A percentile compares a stretch with the other conserved stretches of the same genome.
Conservation (phyloP, 2,888 invertebrate species). For the Monopis laevigella region DNA sequence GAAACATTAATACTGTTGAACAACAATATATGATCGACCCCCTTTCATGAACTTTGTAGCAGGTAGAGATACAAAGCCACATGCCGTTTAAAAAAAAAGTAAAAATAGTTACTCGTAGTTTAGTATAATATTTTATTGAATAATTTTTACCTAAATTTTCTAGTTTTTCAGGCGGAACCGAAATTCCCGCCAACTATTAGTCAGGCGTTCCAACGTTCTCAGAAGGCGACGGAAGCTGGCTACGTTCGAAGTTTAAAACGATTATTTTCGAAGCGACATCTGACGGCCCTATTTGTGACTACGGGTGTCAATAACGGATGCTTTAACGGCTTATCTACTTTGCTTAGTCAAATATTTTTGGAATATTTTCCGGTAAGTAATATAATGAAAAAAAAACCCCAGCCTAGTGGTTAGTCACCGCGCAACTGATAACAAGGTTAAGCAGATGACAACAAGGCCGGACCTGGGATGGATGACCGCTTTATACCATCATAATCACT, state of each 20-base stretch:
- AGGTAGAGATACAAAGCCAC: too few species aligned
- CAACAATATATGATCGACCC: too few species aligned
- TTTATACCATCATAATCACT: too few species aligned
- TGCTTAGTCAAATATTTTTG: conserved; percentile 55
- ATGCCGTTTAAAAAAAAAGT: too few species aligned
- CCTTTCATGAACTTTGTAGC: too few species aligned
- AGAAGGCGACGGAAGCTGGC: background rate
- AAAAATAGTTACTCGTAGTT: too few species aligned
- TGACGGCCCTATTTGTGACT: conserved; percentile 66
- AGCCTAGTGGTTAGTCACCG: background rate
- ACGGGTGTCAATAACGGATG: conserved; percentile 79
- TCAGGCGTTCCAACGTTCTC: conserved; percentile 39
- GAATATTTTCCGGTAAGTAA: conserved; percentile 44
- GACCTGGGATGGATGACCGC: too few species aligned
- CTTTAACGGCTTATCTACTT: conserved; percentile 75
- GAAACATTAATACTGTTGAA: too few species aligned
- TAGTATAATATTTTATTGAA: too few species aligned
- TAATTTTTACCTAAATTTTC: too few species aligned
- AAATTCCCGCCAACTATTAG: conserved; percentile 63
- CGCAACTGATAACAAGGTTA: too few species aligned
- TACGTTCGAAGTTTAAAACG: conserved; percentile 40
- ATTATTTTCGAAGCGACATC: conserved; percentile 63
- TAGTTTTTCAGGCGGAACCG: conserved; percentile 61
- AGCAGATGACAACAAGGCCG: too few species aligned
- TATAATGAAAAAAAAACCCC: background rate